Base-by-base conservation (phyloP, 2,797 vertebrate genomes). In the Hippocampus kuda region DNA sequence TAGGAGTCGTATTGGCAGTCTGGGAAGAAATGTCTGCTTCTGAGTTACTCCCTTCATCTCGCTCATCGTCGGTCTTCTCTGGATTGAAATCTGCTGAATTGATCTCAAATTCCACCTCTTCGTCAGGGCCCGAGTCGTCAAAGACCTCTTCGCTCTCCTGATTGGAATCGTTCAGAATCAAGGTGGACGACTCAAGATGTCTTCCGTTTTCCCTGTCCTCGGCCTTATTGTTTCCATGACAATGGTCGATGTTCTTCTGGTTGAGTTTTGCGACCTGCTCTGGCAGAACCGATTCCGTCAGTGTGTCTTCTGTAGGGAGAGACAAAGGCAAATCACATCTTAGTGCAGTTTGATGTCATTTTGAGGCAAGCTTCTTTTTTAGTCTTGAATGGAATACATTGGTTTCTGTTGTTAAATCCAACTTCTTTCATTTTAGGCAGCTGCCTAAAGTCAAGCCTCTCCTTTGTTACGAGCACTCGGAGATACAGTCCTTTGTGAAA, bases 191-290 rank as follows among this genome's bases (percentile, higher is more conserved):
- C 38, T 83, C 75, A 46, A 63, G 71, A 65, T 38, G 53, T 26
- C 63, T 70, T 24, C 59, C 74, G 9, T 70, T 64, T 46, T 71
- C 77, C 49, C 71, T 3, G 15, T 41, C 59, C 13, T 81, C 84
- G 1, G 74, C 69, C 30, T 84, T 84, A 0, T 62, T 2, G 20
- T 75, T 81, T 68, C 73, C 77, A 22, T 83, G 78, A 62, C 76
- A 89, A 72, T 84, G 74, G 66, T 87, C 85, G 2, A 73, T 30
- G 86, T 96, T 95, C 89, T 95, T 91, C 81, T 89, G 81, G 88
- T 94, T 94, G 79, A 93, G 90, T 61, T 93, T 89, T 68, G 92
- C 86, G 68, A 95, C 75, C 48, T 91, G 89, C 75, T 91, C 88
- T 65, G 87, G 90, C 67, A 76, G 88, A 48, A 72, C 83, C 0